phyloP scores from a whole-genome alignment of 2,797 vertebrate genomes.

The Artibeus jamaicensis region DNA sequence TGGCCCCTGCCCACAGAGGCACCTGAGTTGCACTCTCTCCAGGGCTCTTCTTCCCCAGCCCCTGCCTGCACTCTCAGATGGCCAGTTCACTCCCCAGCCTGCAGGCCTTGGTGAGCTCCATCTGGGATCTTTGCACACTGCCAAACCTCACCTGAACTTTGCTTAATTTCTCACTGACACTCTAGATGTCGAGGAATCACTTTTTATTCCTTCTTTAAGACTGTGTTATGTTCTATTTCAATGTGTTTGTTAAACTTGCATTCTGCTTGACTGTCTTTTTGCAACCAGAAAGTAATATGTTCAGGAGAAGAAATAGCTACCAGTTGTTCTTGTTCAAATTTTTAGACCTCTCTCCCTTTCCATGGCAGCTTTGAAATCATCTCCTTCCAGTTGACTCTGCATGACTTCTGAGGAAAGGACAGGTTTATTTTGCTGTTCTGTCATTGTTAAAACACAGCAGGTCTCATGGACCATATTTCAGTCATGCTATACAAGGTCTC shows the following conservation, averaged over 20 bases:
- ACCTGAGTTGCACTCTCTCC: background rate
- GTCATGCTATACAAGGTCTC: background rate
- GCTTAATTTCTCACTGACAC: constrained; percentile 57
- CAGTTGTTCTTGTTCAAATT: background rate
- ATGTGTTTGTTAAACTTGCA: constrained; percentile 40
- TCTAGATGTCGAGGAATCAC: background rate
- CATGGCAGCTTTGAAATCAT: background rate
- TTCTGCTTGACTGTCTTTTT: constrained; percentile 45
- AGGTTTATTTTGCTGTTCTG: background rate
- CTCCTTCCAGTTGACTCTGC: background rate
- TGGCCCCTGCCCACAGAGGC: too few relatives aligned
- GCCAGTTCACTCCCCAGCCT: background rate
- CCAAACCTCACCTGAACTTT: background rate
- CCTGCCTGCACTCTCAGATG: background rate
- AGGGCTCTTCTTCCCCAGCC: background rate
- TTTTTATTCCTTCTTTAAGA: constrained; percentile 46
- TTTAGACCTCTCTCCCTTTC: constrained; percentile 14
- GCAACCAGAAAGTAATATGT: constrained; percentile 37
- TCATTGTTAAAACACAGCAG: background rate
- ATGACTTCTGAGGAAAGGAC: background rate
- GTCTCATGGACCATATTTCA: background rate
- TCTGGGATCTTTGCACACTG: background rate
- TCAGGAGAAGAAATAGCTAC: constrained; percentile 3
- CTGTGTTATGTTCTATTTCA: constrained; percentile 53
- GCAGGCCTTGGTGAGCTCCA: background rate